Evolutionary conservation across 2,888 invertebrate species (phyloP).

Genomic region (Hybos culiciformis): DNA sequence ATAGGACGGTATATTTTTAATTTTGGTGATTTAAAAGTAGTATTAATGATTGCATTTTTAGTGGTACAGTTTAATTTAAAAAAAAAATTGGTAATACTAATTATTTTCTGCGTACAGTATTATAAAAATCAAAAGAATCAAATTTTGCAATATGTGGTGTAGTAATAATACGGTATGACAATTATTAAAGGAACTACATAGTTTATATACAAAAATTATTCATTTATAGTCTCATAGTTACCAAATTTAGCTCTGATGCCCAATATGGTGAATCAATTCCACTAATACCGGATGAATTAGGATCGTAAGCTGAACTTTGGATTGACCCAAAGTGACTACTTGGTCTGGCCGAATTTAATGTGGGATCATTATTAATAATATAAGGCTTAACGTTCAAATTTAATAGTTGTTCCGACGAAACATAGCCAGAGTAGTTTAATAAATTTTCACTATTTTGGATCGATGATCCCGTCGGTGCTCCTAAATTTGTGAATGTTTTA

Average conservation of each 20-base stretch:
- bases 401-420: slow-evolving; percentile 21
- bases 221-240: neutral
- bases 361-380: slow-evolving; percentile 30
- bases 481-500: slow-evolving; percentile 33
- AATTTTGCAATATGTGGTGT: too few relatives aligned
- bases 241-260: slow-evolving; percentile 1
- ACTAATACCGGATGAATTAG: slow-evolving; percentile 17
- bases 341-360: slow-evolving; percentile 25
- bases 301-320: slow-evolving; percentile 19
- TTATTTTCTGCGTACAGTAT: too few relatives aligned
- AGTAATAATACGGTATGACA: neutral
- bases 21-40: too few relatives aligned
- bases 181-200: neutral
- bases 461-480: slow-evolving; percentile 17
- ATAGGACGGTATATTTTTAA: neutral
- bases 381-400: slow-evolving; percentile 22
- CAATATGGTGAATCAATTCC: slow-evolving; percentile 24
- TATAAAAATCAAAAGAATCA: too few relatives aligned
- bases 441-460: slow-evolving; percentile 6
- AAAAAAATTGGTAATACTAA: too few relatives aligned
- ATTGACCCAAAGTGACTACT: slow-evolving; percentile 20
- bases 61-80: too few relatives aligned
- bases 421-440: slow-evolving; percentile 18
- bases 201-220: neutral
- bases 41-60: too few relatives aligned